These are phyloP conservation scores for Silurus meridionalis DNA, from an alignment of 2,113 vertebrate species.

Conservation along the genomic window DNA sequence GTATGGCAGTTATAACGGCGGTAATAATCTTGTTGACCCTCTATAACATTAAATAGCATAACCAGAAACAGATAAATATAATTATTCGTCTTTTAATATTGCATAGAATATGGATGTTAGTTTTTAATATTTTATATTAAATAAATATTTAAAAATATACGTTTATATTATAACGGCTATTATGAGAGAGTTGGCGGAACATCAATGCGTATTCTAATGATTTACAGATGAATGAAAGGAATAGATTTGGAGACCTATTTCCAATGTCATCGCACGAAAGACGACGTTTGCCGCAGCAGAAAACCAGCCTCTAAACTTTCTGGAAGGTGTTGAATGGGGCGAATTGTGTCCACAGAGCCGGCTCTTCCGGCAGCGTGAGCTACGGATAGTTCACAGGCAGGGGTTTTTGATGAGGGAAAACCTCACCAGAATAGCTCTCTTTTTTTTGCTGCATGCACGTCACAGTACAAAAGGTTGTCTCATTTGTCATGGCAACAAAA, in stretches of 20 bases:
- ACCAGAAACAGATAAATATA: too few relatives aligned
- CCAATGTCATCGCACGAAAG: not conserved
- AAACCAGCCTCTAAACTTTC: not conserved
- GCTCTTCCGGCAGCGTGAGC: not conserved
- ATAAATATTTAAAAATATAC: too few relatives aligned
- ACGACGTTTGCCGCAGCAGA: not conserved
- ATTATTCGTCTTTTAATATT: too few relatives aligned
- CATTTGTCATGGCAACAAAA: conserved; percentile 43
- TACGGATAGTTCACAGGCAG: conserved; percentile 25
- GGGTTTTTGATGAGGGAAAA: conserved; percentile 33
- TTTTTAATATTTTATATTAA: too few relatives aligned
- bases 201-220: too few relatives aligned
- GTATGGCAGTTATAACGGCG: too few relatives aligned
- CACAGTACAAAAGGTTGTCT: conserved; percentile 44
- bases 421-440: conserved; percentile 42
- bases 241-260: not conserved
- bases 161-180: too few relatives aligned
- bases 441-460: conserved; percentile 19
- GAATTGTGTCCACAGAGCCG: conserved; percentile 15
- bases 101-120: too few relatives aligned
- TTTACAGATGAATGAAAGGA: not conserved
- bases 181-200: too few relatives aligned
- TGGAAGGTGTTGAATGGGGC: not conserved
- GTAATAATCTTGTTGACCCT: too few relatives aligned
- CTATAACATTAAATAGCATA: too few relatives aligned